These are phyloP conservation scores for Aspidiotus rigidus DNA, from an alignment of 2,888 invertebrate genomes.

Conservation along the genomic window DNA sequence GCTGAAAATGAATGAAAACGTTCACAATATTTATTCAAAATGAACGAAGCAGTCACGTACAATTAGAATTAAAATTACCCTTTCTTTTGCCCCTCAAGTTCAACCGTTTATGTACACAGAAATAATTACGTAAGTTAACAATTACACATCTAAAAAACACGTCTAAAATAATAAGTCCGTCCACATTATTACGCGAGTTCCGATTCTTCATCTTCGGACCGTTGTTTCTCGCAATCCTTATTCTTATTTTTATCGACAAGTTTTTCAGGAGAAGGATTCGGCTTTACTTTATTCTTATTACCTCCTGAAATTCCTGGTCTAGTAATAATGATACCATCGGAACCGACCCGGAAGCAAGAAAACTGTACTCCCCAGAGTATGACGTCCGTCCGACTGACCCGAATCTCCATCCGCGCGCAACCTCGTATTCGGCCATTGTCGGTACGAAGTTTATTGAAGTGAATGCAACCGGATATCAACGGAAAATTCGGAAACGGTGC, in stretches of 20 bases:
- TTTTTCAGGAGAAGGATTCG: not conserved
- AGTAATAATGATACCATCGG: conserved; percentile 20
- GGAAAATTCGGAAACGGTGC: conserved; percentile 21
- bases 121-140: too few relatives aligned
- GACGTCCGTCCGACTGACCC: conserved; percentile 18
- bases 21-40: too few relatives aligned
- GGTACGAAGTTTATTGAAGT: conserved; percentile 12
- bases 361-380: conserved; percentile 25
- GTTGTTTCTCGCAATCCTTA: not conserved
- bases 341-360: conserved; percentile 25
- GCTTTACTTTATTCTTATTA: conserved; percentile 24
- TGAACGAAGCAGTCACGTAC: too few relatives aligned
- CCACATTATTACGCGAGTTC: too few relatives aligned
- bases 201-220: not conserved
- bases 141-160: too few relatives aligned
- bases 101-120: too few relatives aligned
- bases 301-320: not conserved
- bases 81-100: too few relatives aligned
- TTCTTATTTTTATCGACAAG: not conserved
- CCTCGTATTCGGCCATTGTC: conserved; percentile 19
- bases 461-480: conserved; percentile 23
- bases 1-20: too few relatives aligned
- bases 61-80: too few relatives aligned
- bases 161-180: too few relatives aligned
- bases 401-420: conserved; percentile 22